phyloP scores from a whole-genome alignment of 2,797 vertebrate species.

The Mormyrops boulengeri region DNA sequence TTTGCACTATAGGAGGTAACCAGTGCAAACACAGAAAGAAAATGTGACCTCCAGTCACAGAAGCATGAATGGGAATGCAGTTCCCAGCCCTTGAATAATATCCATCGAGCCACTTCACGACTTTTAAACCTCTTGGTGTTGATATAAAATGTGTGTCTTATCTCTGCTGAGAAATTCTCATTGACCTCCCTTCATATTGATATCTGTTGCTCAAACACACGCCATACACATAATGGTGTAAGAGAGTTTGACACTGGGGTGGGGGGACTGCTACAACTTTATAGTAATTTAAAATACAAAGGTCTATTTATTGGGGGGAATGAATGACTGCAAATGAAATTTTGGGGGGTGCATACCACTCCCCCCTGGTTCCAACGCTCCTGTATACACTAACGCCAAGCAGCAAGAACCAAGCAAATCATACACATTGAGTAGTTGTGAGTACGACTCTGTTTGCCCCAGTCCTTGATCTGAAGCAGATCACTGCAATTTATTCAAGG shows the following conservation, averaged over 20 bases:
- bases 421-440: neutral
- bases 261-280: neutral
- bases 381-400: neutral
- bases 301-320: neutral
- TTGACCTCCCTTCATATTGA: neutral
- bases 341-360: neutral
- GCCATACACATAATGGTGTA: neutral
- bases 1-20: neutral
- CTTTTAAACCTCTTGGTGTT: neutral
- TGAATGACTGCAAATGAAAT: neutral
- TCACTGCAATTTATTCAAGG: neutral
- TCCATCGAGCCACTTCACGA: neutral
- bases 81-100: neutral
- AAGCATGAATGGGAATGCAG: neutral
- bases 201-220: neutral
- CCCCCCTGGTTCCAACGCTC: neutral
- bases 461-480: neutral
- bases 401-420: neutral
- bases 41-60: neutral
- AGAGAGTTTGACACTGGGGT: neutral
- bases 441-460: neutral
- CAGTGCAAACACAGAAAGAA: neutral
- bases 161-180: neutral
- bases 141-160: neutral
- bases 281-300: neutral